Evolutionary conservation across 2,888 invertebrate species (phyloP), one percentile per base, ranked within the genome.

Genomic region (Marasmarcha lunaedactyla): DNA sequence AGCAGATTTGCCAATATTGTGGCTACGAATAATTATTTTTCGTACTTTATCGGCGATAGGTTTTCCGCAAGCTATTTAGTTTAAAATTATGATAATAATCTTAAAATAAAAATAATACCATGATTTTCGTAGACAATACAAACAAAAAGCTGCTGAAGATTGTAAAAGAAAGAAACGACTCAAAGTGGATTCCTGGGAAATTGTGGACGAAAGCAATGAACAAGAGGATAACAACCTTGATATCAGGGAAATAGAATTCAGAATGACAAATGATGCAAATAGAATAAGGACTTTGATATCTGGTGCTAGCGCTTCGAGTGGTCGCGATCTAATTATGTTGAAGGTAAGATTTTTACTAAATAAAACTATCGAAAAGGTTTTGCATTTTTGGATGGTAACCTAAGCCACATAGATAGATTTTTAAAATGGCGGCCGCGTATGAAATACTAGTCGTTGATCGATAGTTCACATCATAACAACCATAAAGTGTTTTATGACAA

Each of bases 241-340:
- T 70, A 91, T 95, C 51, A 86, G 93, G 39, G 95, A 96, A 59
- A 87, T 96, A 3, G 95, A 96, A 69, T 96, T 96, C 64, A 84
- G 93, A 14, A 85, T 96, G 71, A 89, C 88, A 27, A 90, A 95
- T 59, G 92, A 95, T 66, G 85, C 87, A 2, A 78, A 85, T 5
- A 86, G 92, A 56, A 88, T 95, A 50, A 89, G 90, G 60, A 88
- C 69, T 0, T 51, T 83, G 1, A 72, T 83, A 15, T 66, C 63
- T 2, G 81, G 83, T 0, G 59, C 78, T 0, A 74, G 64, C 26
- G 59, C 81, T 0, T 67, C 63, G 1, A 71, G 78, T 38, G 78
- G 77, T 0, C 45, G 77, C 7, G 77, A 78, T 40, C 57, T 81
- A 14, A 46, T 70, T 4, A 77, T 71, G 63, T 48, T 81, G 25